phyloP scores from a whole-genome alignment of 2,797 vertebrate species.

The Scarus forsteni region DNA sequence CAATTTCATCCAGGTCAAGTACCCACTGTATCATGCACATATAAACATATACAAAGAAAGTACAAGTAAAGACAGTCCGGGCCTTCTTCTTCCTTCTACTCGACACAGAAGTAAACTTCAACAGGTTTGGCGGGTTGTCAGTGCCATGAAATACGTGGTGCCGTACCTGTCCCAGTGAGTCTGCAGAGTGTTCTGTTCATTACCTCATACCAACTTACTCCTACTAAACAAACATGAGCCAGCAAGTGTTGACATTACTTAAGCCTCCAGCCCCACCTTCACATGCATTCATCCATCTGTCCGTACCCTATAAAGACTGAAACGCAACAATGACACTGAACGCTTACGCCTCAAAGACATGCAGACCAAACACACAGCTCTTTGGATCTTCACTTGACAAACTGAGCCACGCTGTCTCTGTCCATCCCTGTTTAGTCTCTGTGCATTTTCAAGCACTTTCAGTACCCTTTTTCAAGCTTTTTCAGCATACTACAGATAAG shows the following conservation, averaged over 20 bases:
- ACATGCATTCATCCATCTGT: slow-evolving; percentile 42
- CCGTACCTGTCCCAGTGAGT: slow-evolving; percentile 42
- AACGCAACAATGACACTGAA: slow-evolving; percentile 15
- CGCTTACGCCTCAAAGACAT: slow-evolving; percentile 31
- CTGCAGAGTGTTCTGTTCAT: slow-evolving; percentile 48
- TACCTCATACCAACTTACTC: slow-evolving; percentile 63
- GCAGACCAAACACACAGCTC: slow-evolving; percentile 18
- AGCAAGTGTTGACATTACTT: slow-evolving; percentile 68
- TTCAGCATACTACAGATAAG: no score
- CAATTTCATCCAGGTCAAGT: no score
- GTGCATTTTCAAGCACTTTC: background rate
- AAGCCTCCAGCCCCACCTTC: slow-evolving; percentile 61
- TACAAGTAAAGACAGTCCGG: no score
- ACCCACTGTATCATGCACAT: no score
- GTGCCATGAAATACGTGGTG: slow-evolving; percentile 7
- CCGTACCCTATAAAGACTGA: slow-evolving; percentile 31
- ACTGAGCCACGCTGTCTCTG: slow-evolving; percentile 24
- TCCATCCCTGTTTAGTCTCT: slow-evolving; percentile 60
- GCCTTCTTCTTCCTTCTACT: background rate
- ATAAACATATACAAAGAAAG: no score
- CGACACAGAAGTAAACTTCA: slow-evolving; percentile 8
- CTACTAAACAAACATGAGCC: slow-evolving; percentile 65
- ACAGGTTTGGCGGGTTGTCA: slow-evolving; percentile 49
- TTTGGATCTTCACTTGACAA: slow-evolving; percentile 37
- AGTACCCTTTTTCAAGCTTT: no score